Conservation (phyloP, 53 echinoderm and acorn worm species). For the Paracentrotus lividus region DNA sequence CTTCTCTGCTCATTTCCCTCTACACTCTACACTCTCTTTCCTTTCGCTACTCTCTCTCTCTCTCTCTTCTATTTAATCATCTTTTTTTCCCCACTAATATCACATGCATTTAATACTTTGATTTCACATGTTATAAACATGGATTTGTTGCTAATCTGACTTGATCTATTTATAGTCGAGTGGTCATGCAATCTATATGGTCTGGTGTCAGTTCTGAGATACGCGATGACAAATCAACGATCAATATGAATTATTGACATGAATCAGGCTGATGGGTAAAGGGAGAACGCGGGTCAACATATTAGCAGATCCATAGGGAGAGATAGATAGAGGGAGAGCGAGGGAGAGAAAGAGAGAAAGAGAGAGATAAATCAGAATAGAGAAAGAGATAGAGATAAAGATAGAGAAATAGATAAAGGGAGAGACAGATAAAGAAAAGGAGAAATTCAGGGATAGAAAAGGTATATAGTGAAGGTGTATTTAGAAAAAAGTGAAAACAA, state of each 20-base stretch:
- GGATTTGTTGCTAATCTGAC: not conserved
- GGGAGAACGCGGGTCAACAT: not conserved
- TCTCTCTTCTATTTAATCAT: not conserved
- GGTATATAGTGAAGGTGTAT: not conserved
- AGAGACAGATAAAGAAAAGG: not conserved
- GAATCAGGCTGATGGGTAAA: not conserved
- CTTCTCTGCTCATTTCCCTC: not conserved
- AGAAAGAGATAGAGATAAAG: not conserved
- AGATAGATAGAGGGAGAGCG: not conserved
- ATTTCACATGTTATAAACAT: not conserved
- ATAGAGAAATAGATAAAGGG: not conserved
- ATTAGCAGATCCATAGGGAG: not conserved
- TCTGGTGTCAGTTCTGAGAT: constrained; percentile 33
- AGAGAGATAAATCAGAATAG: not conserved
- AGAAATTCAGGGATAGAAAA: not conserved
- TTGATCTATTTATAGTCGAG: not conserved
- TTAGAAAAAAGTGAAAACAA: not conserved
- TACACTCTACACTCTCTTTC: not conserved
- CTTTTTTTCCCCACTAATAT: too few species aligned
- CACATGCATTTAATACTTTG: not conserved
- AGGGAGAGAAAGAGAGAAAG: not conserved
- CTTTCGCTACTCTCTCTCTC: not conserved
- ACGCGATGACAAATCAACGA: constrained; percentile 45
- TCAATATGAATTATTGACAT: constrained; percentile 42
- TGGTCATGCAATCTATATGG: constrained; percentile 24